These are phyloP conservation scores for Drosophila murphyi DNA, from an alignment of 1,140 invertebrate species.

Conservation along the genomic window DNA sequence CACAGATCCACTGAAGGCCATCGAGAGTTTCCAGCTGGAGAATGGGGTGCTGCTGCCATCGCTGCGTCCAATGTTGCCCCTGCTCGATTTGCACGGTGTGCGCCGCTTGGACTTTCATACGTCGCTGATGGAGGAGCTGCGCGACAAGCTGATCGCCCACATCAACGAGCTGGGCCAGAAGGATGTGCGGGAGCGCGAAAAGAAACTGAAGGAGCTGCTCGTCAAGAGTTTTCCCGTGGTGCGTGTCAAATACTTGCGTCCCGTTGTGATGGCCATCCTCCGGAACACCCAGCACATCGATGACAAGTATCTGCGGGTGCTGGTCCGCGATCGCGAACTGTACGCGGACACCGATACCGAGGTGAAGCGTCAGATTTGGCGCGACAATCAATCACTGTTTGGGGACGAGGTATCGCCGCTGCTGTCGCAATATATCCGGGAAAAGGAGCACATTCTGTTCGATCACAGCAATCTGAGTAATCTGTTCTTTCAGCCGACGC, in stretches of 20 bases:
- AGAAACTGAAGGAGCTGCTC: constrained; percentile 95
- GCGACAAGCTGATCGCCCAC: constrained; percentile 95
- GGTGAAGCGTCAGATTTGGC: constrained; percentile 99
- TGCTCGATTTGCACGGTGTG: constrained; percentile 97
- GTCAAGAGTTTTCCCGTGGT: constrained; percentile 98
- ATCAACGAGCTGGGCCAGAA: constrained; percentile 94
- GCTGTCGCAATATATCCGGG: constrained; percentile 95
- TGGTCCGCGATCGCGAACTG: constrained; percentile 95
- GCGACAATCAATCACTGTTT: constrained; percentile 98
- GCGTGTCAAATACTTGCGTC: constrained; percentile 94
- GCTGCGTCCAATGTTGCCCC: constrained; percentile 95
- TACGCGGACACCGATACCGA: constrained; percentile 98
- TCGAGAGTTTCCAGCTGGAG: constrained; percentile 97
- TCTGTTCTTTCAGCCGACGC: constrained; percentile 95
- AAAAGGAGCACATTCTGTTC: constrained; percentile 96
- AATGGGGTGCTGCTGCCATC: constrained; percentile 98
- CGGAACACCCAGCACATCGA: constrained; percentile 98
- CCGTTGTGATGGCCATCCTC: constrained; percentile 97
- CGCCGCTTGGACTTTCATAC: constrained; percentile 96
- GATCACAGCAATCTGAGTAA: constrained; percentile 95
- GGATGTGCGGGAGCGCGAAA: constrained; percentile 92
- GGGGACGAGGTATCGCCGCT: constrained; percentile 98
- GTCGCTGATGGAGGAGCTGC: constrained; percentile 96
- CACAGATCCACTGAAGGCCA: constrained; percentile 97
- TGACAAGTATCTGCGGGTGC: constrained; percentile 94